Conservation (phyloP, 2,888 invertebrate genomes). For the Lepidochrysops patricia region DNA sequence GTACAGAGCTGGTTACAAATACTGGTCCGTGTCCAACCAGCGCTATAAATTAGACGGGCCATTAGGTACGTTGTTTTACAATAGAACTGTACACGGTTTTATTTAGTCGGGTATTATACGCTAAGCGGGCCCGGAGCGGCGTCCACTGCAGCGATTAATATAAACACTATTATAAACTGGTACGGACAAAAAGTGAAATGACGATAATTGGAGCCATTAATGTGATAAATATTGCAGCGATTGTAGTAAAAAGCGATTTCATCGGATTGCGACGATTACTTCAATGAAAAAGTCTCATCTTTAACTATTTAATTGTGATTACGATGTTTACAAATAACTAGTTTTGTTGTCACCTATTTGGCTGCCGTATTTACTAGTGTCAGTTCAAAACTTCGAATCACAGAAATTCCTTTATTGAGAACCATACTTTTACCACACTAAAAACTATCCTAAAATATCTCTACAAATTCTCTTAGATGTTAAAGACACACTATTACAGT, state of each 20-base stretch:
- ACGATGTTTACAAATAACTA: neutral
- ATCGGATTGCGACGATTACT: neutral
- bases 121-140: constrained; percentile 10
- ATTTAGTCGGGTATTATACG: constrained; percentile 18
- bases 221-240: neutral
- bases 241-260: neutral
- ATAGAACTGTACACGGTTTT: constrained; percentile 13
- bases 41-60: constrained; percentile 22
- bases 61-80: constrained; percentile 22
- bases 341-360: too few species aligned
- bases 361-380: too few species aligned
- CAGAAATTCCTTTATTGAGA: too few species aligned
- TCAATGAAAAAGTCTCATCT: neutral
- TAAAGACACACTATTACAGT: too few species aligned
- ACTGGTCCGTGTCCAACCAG: constrained; percentile 11
- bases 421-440: too few species aligned
- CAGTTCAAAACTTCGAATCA: too few species aligned
- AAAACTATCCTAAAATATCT: too few species aligned
- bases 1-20: constrained; percentile 15
- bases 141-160: constrained; percentile 4
- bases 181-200: neutral
- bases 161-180: constrained; percentile 1
- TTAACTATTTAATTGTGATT: neutral
- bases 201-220: neutral
- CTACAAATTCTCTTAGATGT: too few species aligned